Evolutionary conservation across 2,113 vertebrate species (phyloP).

Genomic region (Garra rufa): DNA sequence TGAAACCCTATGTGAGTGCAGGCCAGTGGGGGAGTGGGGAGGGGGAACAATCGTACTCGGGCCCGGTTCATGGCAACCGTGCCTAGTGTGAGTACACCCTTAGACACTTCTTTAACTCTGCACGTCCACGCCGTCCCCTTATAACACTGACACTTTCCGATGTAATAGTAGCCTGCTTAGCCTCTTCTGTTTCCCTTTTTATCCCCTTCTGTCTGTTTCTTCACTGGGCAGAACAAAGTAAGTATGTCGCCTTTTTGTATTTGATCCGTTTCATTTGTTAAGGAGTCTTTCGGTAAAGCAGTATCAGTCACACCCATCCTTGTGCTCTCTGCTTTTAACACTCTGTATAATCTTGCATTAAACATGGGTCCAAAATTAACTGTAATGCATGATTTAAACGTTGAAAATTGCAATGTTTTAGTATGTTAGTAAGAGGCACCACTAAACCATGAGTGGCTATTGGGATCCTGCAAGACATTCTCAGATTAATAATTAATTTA

Average conservation of each 20-base stretch:
- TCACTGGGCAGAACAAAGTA: conserved; percentile 78
- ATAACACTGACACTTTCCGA: neutral
- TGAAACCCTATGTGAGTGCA: too few relatives aligned
- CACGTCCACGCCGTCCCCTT: neutral
- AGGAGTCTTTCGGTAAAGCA: neutral
- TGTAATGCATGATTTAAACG: neutral
- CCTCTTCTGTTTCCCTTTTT: conserved; percentile 43
- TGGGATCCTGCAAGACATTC: neutral
- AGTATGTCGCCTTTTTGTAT: conserved; percentile 59
- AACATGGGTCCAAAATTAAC: conserved; percentile 28
- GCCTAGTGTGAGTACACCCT: too few relatives aligned
- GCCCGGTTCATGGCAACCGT: too few relatives aligned
- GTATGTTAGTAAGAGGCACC: neutral
- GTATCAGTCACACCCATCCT: neutral
- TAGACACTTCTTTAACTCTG: too few relatives aligned
- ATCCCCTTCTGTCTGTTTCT: conserved; percentile 36
- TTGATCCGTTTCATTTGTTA: neutral
- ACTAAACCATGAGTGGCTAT: neutral
- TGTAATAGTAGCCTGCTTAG: conserved; percentile 34
- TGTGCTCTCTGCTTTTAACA: conserved; percentile 3
- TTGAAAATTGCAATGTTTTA: neutral
- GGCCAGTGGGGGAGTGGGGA: too few relatives aligned
- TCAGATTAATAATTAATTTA: neutral
- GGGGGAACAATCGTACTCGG: too few relatives aligned
- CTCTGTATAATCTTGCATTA: neutral